Percentiles rank a stretch among this genome's conserved stretches.
Evolutionary conservation across 2,797 vertebrate species (phyloP).

Genomic region (Enteromius argenteus): DNA sequence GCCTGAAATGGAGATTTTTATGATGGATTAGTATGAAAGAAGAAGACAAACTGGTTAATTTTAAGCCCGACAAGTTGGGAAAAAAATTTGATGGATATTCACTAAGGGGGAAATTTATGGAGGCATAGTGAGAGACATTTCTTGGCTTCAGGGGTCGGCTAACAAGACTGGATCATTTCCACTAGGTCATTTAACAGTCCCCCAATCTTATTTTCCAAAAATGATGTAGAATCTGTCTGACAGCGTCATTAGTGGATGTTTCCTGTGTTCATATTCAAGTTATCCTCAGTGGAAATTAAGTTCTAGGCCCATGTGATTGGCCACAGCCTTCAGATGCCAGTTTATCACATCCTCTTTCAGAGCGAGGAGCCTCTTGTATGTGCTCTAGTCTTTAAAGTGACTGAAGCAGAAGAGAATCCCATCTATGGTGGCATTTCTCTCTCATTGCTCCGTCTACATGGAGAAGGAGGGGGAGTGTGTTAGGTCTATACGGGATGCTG

Average conservation of each 20-base stretch:
- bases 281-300: not conserved
- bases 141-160: conserved; percentile 13
- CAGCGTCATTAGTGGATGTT: conserved; percentile 1
- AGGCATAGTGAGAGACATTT: not conserved
- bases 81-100: conserved; percentile 12
- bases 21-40: conserved; percentile 26
- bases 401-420: conserved; percentile 40
- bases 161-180: conserved; percentile 23
- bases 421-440: conserved; percentile 36
- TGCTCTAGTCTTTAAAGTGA: conserved; percentile 21
- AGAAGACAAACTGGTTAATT: conserved; percentile 27
- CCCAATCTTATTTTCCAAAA: conserved; percentile 1
- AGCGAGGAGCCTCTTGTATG: not conserved
- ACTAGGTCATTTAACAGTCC: conserved; percentile 4
- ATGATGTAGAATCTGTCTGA: conserved; percentile 25
- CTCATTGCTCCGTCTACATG: not conserved
- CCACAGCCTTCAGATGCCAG: conserved; percentile 10
- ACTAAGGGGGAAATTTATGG: conserved; percentile 10
- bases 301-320: not conserved
- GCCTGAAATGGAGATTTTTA: conserved; percentile 16
- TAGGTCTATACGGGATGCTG: conserved; percentile 67
- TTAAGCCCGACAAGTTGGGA: not conserved
- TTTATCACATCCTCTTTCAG: conserved; percentile 6
- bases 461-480: conserved; percentile 30
- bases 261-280: conserved; percentile 12